Base-by-base conservation (phyloP, 2,797 vertebrate species). In the Pangasius sanitwongsei region DNA sequence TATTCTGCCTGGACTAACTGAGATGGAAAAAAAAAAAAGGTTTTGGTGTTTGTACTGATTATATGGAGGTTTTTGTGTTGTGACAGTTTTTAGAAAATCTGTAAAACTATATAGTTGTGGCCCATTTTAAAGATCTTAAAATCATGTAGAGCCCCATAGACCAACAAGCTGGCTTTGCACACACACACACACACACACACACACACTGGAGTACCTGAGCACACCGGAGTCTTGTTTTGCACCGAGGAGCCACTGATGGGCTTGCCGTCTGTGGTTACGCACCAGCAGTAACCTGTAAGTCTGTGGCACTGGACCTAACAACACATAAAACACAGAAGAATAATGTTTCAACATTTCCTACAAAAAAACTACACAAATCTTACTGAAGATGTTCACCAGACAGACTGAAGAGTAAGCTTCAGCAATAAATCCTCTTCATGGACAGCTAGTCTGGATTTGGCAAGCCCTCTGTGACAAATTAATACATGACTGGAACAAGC, bases 281-380 rank as follows among this genome's bases (percentile, higher is more conserved):
- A 99, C 99, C 99, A 99, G 95, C 99, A 99, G 96, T 99, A 99
- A 89, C 98, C 98, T 0, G 99, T 99, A 94, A 98, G 97, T 72
- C 98, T 99, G 89, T 99, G 99, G 93, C 99, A 99, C 95, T 99
- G 99, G 93, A 99, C 98, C 99, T 99, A 97, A 90, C 88, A 70
- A 59, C 61, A 91, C 50, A 89, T 13, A 89, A 44, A 78, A 89
- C 16, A 83, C 37, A 90, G n/a, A 83, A 11, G 83, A 75, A 75
- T 55, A 80, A 84, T 55, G 28, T 61, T 69, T 85, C 55, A 83
- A 87, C 77, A 85, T 65, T 88, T 86, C 87, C 85, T 12, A 23
- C 20, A 77, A n/a, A 53, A 50, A 89, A 89, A 53, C 31, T 48
- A 63, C 65, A 74, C 44, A 41, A 59, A 74, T 18, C n/a, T 80